Evolutionary conservation across 2,888 invertebrate genomes (phyloP).

Genomic region (Scaptomyza reducta): DNA sequence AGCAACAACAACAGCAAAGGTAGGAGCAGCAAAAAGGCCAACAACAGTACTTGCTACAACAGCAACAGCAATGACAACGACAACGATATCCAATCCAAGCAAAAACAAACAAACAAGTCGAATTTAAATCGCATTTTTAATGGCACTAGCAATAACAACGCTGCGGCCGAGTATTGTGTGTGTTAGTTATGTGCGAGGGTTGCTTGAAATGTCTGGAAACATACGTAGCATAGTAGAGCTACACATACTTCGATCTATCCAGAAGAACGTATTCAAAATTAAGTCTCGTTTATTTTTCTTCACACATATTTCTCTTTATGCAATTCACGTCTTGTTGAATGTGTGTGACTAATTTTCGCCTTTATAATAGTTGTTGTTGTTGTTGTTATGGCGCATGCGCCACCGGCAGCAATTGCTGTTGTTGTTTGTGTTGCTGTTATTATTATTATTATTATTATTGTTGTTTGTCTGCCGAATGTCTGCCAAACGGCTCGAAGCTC

Average conservation of each 20-base stretch:
- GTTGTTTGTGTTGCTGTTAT: constrained; percentile 19
- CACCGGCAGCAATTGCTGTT: constrained; percentile 35
- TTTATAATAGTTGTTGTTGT: constrained; percentile 30
- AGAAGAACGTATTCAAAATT: background rate
- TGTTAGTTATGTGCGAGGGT: constrained; percentile 33
- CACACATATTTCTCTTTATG: background rate
- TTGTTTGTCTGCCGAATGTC: constrained; percentile 63
- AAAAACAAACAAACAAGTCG: constrained; percentile 42
- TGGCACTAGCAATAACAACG: constrained; percentile 20
- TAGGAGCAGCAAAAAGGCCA: constrained; percentile 17
- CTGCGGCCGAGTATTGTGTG: constrained; percentile 21
- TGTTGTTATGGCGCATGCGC: constrained; percentile 64
- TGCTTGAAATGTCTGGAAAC: constrained; percentile 14
- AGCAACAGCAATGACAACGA: constrained; percentile 20
- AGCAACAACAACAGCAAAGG: constrained; percentile 24
- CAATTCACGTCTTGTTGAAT: background rate
- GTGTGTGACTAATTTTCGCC: constrained; percentile 68
- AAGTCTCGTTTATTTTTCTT: background rate
- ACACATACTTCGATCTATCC: background rate
- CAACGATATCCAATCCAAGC: constrained; percentile 42
- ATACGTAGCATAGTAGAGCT: too few species aligned
- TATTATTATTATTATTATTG: background rate
- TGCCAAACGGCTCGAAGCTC: constrained; percentile 46
- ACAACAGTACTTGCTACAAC: constrained; percentile 15
- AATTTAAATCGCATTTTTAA: constrained; percentile 54